phyloP scores from a whole-genome alignment of 37 sponge, comb jelly and placozoan species.

The Chondrilla cf. caribensis region DNA sequence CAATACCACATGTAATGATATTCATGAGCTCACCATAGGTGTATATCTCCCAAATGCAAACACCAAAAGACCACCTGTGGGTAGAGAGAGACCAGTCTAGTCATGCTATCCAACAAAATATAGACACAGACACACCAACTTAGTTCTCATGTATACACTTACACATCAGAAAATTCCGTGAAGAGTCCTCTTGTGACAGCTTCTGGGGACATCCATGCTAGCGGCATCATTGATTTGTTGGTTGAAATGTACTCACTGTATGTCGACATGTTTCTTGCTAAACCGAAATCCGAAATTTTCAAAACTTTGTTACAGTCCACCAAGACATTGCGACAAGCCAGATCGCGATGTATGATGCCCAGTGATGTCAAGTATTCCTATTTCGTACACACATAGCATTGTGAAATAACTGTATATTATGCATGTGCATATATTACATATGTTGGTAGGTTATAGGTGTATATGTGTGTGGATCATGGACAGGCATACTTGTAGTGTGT shows the following conservation, averaged over 20 bases:
- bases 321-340: not conserved
- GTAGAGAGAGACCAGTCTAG: not conserved
- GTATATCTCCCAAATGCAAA: slow-evolving; percentile 12
- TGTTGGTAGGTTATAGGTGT: too few species aligned
- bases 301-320: not conserved
- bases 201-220: not conserved
- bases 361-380: not conserved
- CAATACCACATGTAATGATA: not conserved
- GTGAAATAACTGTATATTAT: not conserved
- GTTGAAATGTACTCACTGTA: not conserved
- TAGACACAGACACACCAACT: not conserved
- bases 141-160: not conserved
- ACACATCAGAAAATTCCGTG: slow-evolving; percentile 2
- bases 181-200: not conserved
- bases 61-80: slow-evolving; percentile 12
- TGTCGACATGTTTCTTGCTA: not conserved
- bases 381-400: not conserved
- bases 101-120: too few species aligned
- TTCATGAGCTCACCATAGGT: not conserved
- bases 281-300: slow-evolving; percentile 7
- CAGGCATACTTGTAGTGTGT: too few species aligned
- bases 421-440: not conserved
- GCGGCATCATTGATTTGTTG: not conserved
- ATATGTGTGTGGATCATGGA: not conserved
- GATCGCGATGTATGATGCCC: slow-evolving; percentile 2